Evolutionary conservation across 2,888 invertebrate genomes (phyloP), one percentile per base, ranked within the genome.

Genomic region (Mesochorus sp.): DNA sequence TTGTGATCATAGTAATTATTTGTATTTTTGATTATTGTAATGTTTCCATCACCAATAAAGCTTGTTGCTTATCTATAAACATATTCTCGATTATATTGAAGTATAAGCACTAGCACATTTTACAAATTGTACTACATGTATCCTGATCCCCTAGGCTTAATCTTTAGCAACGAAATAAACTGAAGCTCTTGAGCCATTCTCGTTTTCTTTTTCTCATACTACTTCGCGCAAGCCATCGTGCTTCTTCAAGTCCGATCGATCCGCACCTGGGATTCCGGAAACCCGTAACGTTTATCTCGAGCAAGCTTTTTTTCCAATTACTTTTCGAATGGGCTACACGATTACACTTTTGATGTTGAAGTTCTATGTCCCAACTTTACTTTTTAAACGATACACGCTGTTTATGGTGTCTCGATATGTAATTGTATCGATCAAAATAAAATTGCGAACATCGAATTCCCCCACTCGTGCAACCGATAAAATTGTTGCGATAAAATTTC

Each of bases 181-280:
- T 34, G 8, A 34, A 34, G 34, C 17, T 42, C 8, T 28, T 6
- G 2, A 28, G 14, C 8, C 51, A 2, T 10, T 28, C 28, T 10
- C 4, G 8, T 10, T 53, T 3, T 12, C 4, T 19, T 4, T 28
- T 17, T 53, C 31, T 28, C 8, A 24, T 49, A 21, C 24, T 6
- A 2, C 49, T n/a, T 5, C 8, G n/a, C 59, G 3, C 24, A 42
- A 42, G 6, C 26, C 19, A 42, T 42, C 17, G 14, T 5, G 4
- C 5, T 42, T 61, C 31, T 31, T 39, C 37, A 24, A 24, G 21
- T 24, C 21, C 39, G 39, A 59, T 59, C 59, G 59, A 59, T 59
- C 39, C 55, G 17, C 34, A 55, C 31, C 31, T 55, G 55, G 24
- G 4, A 8, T 51, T 10, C 21, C 17, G 17, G 10, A 12, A 10